These are phyloP conservation scores for Sphyrna mokarran DNA, from an alignment of 2,113 vertebrate genomes.

Conservation along the genomic window DNA sequence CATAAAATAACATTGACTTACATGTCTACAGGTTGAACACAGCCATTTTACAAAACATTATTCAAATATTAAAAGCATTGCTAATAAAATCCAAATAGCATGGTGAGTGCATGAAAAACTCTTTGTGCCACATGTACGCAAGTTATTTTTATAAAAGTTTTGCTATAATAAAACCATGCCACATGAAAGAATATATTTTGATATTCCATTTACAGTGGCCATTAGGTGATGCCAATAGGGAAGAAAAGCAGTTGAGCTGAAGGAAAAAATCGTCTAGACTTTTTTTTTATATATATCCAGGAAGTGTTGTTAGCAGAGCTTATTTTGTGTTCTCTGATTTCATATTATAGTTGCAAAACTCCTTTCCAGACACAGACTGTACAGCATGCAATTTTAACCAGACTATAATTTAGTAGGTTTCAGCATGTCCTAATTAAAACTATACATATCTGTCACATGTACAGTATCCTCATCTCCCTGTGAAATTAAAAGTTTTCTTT, in stretches of 20 bases:
- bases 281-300: background rate
- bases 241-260: background rate
- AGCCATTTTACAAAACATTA: background rate
- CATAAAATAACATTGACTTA: slow-evolving; percentile 31
- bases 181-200: slow-evolving; percentile 15
- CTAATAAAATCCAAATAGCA: background rate
- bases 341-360: slow-evolving; percentile 22
- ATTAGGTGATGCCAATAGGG: slow-evolving; percentile 26
- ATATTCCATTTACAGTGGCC: slow-evolving; percentile 23
- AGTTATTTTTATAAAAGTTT: background rate
- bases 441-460: background rate
- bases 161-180: background rate
- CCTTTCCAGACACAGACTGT: slow-evolving; percentile 27
- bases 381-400: slow-evolving; percentile 27
- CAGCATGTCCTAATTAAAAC: slow-evolving; percentile 29
- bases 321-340: slow-evolving; percentile 21
- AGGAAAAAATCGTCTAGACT: slow-evolving; percentile 16
- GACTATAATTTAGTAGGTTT: slow-evolving; percentile 23
- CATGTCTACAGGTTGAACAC: background rate
- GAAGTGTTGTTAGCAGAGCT: slow-evolving; percentile 9
- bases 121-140: background rate
- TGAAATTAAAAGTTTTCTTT: slow-evolving; percentile 2
- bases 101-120: background rate
- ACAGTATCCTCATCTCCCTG: slow-evolving; percentile 12
- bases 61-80: background rate